Base-by-base conservation (phyloP, 2,113 vertebrate genomes). In the Anthoscopus minutus region DNA sequence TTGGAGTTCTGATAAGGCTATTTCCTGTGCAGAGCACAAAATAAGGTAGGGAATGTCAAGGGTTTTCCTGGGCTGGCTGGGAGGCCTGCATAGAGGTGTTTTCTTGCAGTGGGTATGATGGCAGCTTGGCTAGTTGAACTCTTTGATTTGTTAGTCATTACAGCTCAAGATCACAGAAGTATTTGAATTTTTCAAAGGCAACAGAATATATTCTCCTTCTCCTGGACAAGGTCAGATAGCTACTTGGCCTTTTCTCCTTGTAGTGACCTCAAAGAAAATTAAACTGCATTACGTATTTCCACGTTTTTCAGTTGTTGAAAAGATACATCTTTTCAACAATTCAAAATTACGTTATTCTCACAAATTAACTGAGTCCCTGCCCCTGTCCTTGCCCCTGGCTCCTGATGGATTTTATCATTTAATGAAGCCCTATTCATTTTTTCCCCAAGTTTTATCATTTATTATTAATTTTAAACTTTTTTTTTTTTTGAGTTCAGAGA, bases 331-430 rank as follows among this genome's bases (percentile, higher is more conserved):
- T 94, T 93, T 94, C 88, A 97, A 96, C 97, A 96, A 96, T 97
- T 98, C 96, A 97, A 93, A 97, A 97, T 71, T 90, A 82, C 30
- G 95, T 97, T 98, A 96, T 93, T 97, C 94, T 97, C 88, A 88
- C 95, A 98, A 97, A 98, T 98, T 97, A 98, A 97, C 98, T 92
- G 94, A 97, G 96, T 98, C 92, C 57, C 82, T 95, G 94, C 95
- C 93, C 95, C 89, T 97, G 97, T 93, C 97, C 97, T 98, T 98
- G 97, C 97, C 97, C 87, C 96, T 25, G 84, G 97, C 96, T 96
- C 86, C 87, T 94, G 88, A 69, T 96, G 97, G 97, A 97, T 98
- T 96, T 98, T 98, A 98, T 98, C 97, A 98, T 97, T 98, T 98
- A 98, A 98, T 98, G 97, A 97, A 98, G 96, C 95, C 88, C 24